Evolutionary conservation across 2,797 vertebrate species (phyloP).

Genomic region (Balearica regulorum): DNA sequence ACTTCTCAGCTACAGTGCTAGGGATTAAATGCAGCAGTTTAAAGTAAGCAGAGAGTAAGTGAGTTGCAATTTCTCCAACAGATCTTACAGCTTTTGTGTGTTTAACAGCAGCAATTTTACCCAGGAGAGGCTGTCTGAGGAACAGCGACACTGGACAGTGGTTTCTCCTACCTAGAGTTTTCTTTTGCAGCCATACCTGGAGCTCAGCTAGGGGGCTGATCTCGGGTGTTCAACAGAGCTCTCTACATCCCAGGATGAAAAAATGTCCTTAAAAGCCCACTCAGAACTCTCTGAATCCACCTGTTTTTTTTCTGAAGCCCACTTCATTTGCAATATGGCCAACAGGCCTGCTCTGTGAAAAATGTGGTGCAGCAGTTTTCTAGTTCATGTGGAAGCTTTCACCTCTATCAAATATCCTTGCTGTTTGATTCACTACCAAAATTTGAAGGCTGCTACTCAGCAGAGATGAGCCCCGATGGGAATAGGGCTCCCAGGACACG

Average conservation of each 20-base stretch:
- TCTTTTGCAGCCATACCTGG: accelerated
- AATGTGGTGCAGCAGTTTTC: neutral
- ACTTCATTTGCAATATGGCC: neutral
- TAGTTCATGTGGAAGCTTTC: neutral
- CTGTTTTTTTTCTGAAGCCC: neutral
- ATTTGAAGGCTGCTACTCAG: neutral
- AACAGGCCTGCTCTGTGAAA: neutral
- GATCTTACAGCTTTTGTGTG: neutral
- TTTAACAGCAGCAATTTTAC: neutral
- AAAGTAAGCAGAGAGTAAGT: neutral
- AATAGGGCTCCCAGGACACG: neutral
- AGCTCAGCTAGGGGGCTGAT: neutral
- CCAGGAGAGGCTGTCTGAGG: neutral
- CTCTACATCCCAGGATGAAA: neutral
- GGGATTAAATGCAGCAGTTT: neutral
- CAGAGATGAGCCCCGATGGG: neutral
- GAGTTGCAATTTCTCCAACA: neutral
- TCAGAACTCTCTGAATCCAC: neutral
- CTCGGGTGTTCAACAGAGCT: neutral
- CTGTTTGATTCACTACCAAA: neutral
- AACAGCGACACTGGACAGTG: neutral
- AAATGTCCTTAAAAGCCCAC: neutral
- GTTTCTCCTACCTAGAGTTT: neutral
- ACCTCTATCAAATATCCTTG: neutral
- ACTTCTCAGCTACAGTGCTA: neutral